A percentile compares a stretch with the other conserved stretches of the same genome.
These are phyloP conservation scores for Glyphotaelius pellucidus DNA, from an alignment of 2,888 invertebrate species.

Conservation along the genomic window DNA sequence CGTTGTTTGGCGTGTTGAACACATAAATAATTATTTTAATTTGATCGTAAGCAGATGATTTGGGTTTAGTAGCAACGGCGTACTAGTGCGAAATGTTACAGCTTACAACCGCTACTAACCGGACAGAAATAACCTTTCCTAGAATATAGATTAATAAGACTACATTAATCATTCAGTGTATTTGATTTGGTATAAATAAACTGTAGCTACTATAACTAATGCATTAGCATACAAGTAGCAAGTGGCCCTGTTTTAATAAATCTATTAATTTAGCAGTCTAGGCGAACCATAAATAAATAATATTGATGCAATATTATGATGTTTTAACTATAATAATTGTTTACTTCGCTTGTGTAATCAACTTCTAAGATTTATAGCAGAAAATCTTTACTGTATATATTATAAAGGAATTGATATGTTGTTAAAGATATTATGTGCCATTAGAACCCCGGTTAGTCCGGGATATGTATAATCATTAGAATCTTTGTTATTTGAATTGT, in stretches of 20 bases:
- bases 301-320: neutral
- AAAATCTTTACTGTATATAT: neutral
- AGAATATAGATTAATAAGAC: neutral
- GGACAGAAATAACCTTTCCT: neutral
- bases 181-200: neutral
- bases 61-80: neutral
- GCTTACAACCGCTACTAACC: neutral
- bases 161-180: neutral
- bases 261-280: neutral
- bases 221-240: neutral
- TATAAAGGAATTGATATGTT: neutral
- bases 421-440: neutral
- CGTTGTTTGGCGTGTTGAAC: neutral
- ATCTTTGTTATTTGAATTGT: too few relatives aligned
- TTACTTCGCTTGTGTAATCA: neutral
- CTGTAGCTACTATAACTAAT: neutral
- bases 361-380: neutral
- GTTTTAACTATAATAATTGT: neutral
- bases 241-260: neutral
- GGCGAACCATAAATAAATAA: neutral
- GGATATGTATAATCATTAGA: neutral
- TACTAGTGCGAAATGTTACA: neutral
- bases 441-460: neutral
- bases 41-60: constrained; percentile 2
- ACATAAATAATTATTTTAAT: constrained; percentile 2